Conservation (phyloP, 2,888 invertebrate genomes). For the Palloptera scutellata region DNA sequence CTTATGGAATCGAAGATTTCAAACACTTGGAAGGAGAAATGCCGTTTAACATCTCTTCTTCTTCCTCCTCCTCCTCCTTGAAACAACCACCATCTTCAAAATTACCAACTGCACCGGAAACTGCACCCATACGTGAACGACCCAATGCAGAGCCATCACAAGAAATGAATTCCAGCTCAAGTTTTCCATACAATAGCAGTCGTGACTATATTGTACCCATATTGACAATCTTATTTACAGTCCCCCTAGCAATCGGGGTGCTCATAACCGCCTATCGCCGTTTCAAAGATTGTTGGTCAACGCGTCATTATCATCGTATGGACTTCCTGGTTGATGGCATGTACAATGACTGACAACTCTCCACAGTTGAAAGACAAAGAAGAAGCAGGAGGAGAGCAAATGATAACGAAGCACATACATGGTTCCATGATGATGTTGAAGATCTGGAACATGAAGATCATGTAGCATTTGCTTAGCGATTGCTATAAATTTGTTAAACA, state of each 20-base stretch:
- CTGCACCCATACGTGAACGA: constrained; percentile 40
- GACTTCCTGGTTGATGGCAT: constrained; percentile 89
- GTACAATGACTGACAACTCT: constrained; percentile 77
- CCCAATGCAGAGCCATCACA: constrained; percentile 53
- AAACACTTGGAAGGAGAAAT: constrained; percentile 43
- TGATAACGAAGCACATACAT: constrained; percentile 15
- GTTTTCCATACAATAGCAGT: constrained; percentile 50
- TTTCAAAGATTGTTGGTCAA: constrained; percentile 85
- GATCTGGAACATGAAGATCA: constrained; percentile 19
- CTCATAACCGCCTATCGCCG: constrained; percentile 73
- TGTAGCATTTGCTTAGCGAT: constrained; percentile 38
- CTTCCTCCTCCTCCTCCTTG: constrained; percentile 26
- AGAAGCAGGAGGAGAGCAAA: neutral
- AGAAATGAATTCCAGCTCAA: constrained; percentile 42
- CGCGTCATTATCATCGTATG: constrained; percentile 86
- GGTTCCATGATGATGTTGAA: constrained; percentile 23
- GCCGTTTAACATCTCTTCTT: constrained; percentile 26
- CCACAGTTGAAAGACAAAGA: constrained; percentile 17
- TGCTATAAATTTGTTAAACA: neutral
- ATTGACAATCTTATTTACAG: constrained; percentile 75
- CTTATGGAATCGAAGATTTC: constrained; percentile 64
- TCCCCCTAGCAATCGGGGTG: constrained; percentile 73
- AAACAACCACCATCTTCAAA: constrained; percentile 26
- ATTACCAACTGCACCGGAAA: constrained; percentile 32
- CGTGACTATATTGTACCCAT: constrained; percentile 78